Evolutionary conservation across 2,113 vertebrate species (phyloP).

Genomic region (Conger conger): DNA sequence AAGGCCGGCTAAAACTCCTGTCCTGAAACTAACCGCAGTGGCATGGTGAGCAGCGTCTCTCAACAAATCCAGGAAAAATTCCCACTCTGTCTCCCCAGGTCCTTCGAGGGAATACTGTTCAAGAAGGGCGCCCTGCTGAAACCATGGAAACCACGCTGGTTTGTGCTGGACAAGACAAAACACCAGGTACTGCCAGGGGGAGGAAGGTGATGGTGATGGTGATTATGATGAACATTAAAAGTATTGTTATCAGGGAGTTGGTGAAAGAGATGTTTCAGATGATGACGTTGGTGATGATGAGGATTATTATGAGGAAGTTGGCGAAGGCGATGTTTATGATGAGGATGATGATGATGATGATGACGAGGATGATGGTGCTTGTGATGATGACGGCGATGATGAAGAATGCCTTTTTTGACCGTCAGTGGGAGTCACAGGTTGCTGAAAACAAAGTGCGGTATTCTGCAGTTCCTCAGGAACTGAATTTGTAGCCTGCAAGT

Average conservation of each 20-base stretch:
- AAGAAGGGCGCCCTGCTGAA: constrained; percentile 95
- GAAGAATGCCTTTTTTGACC: neutral
- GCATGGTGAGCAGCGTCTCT: no score
- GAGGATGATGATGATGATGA: no score
- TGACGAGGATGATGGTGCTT: no score
- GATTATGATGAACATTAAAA: neutral
- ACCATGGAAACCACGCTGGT: constrained; percentile 95
- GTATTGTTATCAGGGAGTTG: no score
- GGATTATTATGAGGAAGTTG: no score
- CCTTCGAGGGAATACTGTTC: constrained; percentile 89
- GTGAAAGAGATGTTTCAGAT: neutral
- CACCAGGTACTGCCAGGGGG: constrained; percentile 78
- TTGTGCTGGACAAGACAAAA: constrained; percentile 97
- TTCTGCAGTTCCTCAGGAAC: neutral
- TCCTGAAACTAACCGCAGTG: no score
- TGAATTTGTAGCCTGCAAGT: neutral
- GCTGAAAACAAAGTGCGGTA: neutral
- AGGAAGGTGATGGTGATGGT: neutral
- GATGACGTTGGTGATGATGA: neutral
- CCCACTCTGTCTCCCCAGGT: constrained; percentile 67
- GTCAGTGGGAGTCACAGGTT: neutral
- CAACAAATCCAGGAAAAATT: no score
- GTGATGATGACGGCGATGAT: neutral
- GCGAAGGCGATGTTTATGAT: no score
- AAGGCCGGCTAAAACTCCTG: no score